Percentiles rank a stretch among this genome's conserved stretches.
These are phyloP conservation scores for Lipophrys pholis DNA, from an alignment of 2,113 vertebrate species.

Conservation along the genomic window DNA sequence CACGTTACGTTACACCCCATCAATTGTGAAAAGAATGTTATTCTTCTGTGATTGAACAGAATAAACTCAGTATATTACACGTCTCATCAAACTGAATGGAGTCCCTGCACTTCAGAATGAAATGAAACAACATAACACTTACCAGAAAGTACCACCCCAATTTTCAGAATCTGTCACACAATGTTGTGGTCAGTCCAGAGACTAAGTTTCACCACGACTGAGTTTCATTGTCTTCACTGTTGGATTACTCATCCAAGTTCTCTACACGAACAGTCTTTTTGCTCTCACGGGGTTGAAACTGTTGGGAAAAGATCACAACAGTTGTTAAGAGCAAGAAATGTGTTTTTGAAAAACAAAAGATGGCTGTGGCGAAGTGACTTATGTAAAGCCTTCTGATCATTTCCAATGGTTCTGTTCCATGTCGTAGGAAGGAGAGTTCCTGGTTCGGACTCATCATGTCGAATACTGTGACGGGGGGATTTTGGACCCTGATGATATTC, in stretches of 20 bases:
- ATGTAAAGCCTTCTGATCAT: not conserved
- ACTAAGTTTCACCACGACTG: not conserved
- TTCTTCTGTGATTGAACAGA: too few relatives aligned
- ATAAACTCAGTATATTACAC: too few relatives aligned
- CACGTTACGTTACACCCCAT: too few relatives aligned
- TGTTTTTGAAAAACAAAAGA: too few relatives aligned
- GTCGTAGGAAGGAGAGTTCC: slow-evolving; percentile 89
- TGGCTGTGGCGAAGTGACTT: too few relatives aligned
- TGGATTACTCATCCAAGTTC: not conserved
- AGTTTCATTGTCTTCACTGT: not conserved
- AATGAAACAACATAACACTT: not conserved
- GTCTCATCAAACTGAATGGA: not conserved
- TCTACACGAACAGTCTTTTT: not conserved
- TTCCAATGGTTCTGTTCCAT: not conserved
- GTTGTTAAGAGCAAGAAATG: not conserved
- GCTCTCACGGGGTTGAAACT: not conserved
- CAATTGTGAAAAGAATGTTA: too few relatives aligned
- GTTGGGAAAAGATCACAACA: not conserved
- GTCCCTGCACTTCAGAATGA: not conserved
- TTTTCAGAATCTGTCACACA: not conserved
- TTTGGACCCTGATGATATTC: slow-evolving; percentile 95
- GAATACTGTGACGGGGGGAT: slow-evolving; percentile 98
- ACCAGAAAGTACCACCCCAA: not conserved
- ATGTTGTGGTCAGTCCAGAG: not conserved
- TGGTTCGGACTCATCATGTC: slow-evolving; percentile 95